Evolutionary conservation across 2,797 vertebrate species (phyloP).

Genomic region (Coendou prehensilis): DNA sequence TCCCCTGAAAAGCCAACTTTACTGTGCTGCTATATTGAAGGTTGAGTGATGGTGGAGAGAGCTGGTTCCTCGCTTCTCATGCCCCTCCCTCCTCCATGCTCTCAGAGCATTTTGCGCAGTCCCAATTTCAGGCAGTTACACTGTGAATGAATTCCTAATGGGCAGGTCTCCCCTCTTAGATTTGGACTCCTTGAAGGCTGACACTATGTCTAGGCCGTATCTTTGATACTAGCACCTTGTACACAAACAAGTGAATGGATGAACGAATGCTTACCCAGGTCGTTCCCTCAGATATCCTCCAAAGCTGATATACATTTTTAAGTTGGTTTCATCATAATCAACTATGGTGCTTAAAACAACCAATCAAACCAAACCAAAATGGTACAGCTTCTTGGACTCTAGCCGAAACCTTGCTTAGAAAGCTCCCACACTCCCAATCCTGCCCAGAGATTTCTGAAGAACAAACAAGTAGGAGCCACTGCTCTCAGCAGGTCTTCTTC

Average conservation of each 20-base stretch:
- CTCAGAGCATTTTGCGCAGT: background rate
- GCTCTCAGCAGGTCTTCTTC: background rate
- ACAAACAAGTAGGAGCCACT: background rate
- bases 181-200: background rate
- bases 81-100: background rate
- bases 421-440: background rate
- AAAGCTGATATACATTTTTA: background rate
- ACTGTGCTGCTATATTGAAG: background rate
- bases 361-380: background rate
- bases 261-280: background rate
- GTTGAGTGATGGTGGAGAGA: background rate
- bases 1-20: background rate
- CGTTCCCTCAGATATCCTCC: background rate
- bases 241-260: background rate
- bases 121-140: background rate
- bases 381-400: background rate
- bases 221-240: background rate
- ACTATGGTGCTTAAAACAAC: background rate
- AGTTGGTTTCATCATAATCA: background rate
- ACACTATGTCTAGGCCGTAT: background rate
- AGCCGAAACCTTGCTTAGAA: constrained; percentile 17
- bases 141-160: background rate
- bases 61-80: background rate
- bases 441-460: background rate
- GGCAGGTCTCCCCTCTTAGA: background rate